A percentile compares a stretch with the other conserved stretches of the same genome.
Conservation (phyloP, 2,797 vertebrate species). For the Morelia viridis region DNA sequence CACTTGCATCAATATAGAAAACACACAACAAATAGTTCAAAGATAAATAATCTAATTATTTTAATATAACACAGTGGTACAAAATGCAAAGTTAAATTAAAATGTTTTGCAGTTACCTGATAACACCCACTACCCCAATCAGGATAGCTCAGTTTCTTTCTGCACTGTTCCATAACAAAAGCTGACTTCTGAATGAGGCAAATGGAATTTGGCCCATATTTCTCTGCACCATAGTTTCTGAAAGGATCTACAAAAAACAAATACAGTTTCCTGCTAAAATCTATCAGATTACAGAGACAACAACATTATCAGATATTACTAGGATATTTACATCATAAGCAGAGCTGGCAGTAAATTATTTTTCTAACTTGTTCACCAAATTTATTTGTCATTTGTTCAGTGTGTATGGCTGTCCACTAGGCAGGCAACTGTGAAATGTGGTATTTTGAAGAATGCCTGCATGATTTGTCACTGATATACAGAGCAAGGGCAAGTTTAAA, state of each 20-base stretch:
- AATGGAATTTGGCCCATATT: slow-evolving; percentile 88
- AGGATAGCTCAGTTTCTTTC: slow-evolving; percentile 86
- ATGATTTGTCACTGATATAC: not conserved
- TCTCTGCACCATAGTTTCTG: slow-evolving; percentile 94
- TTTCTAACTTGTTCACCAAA: not conserved
- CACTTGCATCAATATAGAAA: not conserved
- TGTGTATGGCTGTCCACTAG: not conserved
- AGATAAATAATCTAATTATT: not conserved
- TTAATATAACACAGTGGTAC: not conserved
- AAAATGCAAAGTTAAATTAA: not conserved
- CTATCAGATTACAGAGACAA: slow-evolving; percentile 5
- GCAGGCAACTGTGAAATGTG: not conserved
- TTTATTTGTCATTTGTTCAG: not conserved
- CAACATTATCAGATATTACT: not conserved
- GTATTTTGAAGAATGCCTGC: not conserved
- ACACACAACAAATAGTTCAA: not conserved
- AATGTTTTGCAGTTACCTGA: slow-evolving; percentile 74
- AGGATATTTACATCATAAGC: slow-evolving; percentile 28
- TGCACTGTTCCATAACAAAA: slow-evolving; percentile 94
- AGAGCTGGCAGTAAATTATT: not conserved
- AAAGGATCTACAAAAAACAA: slow-evolving; percentile 79
- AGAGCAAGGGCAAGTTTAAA: not conserved
- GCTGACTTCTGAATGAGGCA: slow-evolving; percentile 92
- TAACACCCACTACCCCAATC: slow-evolving; percentile 99
- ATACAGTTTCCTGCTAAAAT: not conserved